Evolutionary conservation across 2,797 vertebrate species (phyloP), one percentile per base, ranked within the genome.

Genomic region (Geotrypetes seraphini): DNA sequence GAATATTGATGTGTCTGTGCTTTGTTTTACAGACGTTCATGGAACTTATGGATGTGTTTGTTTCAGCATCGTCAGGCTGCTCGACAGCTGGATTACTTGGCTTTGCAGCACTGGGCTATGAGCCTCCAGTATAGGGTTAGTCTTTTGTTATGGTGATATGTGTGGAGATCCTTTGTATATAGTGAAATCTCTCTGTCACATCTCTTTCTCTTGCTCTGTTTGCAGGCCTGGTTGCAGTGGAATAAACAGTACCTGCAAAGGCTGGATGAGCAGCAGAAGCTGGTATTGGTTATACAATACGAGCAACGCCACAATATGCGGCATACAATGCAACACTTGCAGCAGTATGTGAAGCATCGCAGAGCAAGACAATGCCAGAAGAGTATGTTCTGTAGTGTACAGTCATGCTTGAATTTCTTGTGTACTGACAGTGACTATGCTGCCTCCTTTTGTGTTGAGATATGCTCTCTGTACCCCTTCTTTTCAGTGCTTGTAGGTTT

Each of bases 201-300:
- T 49, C 5, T 37, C 17, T 35, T 5, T 10, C 13, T 16, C 8
- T 19, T 8, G 22, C 44, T 45, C 5, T 30, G 5, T 29, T 46
- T 19, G 30, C 39, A 98, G 94, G 73, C 69, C 12, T 97, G 85
- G 89, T 30, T 72, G 36, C 73, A 42, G 21, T 96, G 91, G 92
- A 84, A 32, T 51, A 61, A 73, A 5, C 53, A 65, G 33, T 66
- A 79, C 23, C 28, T 52, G 3, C 14, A 32, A 10, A 50, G 28
- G 19, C 61, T 59, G 56, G 45, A 16, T 25, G 62, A 77, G n/a
- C 86, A 60, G 40, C 37, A 57, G 42, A 75, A 66, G 28, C 63
- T 72, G 38, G 33, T 36, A 20, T 74, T 45, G 18, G 88, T 89
- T 23, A 22, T 57, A 6, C 56, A 31, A 31, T 74, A 83, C 26